These are phyloP conservation scores for Erythrolamprus reginae DNA, from an alignment of 2,113 vertebrate species.

Conservation along the genomic window DNA sequence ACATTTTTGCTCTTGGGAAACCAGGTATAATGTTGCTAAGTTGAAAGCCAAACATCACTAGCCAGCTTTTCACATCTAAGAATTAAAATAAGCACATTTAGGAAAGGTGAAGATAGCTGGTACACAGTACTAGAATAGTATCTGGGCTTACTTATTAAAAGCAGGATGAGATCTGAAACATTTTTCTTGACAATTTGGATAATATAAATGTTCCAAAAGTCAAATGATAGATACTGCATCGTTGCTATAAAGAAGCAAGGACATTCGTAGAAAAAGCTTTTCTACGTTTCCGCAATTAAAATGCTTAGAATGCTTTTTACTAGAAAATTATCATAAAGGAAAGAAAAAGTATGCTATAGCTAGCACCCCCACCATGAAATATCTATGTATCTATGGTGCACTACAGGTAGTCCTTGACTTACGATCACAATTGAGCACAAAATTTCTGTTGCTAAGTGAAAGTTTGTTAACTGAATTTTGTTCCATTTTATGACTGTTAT, in stretches of 20 bases:
- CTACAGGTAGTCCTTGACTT: background rate
- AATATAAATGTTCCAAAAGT: background rate
- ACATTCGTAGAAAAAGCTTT: background rate
- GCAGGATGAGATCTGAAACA: background rate
- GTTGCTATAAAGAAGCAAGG: background rate
- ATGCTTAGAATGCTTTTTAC: background rate
- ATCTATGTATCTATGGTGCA: background rate
- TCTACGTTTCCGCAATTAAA: background rate
- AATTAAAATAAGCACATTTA: constrained; percentile 50
- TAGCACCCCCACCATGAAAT: background rate
- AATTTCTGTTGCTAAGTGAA: background rate
- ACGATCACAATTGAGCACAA: background rate
- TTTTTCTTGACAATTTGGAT: background rate
- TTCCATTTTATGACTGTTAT: background rate
- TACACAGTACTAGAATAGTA: background rate
- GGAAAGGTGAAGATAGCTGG: constrained; percentile 26
- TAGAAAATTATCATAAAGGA: background rate
- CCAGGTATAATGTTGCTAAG: constrained; percentile 98
- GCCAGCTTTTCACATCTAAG: constrained; percentile 97
- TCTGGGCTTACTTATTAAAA: background rate
- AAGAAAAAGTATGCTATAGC: background rate
- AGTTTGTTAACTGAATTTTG: background rate
- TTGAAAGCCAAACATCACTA: constrained; percentile 99
- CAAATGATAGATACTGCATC: background rate
- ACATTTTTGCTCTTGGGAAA: constrained; percentile 92